Evolutionary conservation across 2,113 vertebrate genomes (phyloP), one percentile per base, ranked within the genome.

Genomic region (Nanorana parkeri): DNA sequence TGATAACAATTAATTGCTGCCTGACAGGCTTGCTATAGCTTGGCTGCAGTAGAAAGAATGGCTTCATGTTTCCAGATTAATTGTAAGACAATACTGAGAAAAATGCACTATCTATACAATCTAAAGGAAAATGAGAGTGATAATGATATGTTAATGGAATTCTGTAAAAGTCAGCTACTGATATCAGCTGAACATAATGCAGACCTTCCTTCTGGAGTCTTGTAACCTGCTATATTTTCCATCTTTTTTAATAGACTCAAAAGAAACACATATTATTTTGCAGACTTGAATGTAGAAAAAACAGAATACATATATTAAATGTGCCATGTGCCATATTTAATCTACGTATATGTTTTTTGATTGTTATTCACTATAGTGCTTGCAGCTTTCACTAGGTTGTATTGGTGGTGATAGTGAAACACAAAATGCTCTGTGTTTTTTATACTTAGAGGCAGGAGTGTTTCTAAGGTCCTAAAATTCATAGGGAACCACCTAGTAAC

Each of bases 1-100:
- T 90, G 91, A 91, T 90, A 92, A 89, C 80, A 89, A 88, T 88
- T 88, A 90, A 90, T 91, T 88, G 86, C 86, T 85, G 86, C 85
- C 79, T 86, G 82, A 75, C 80, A 77, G 84, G 88, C 36, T 54
- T 71, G 63, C 56, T 47, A 26, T 71, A 64, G 28, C 63, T 78
- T 52, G 67, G 36, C 54, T 63, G 82, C 17, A 64, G 68, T 56
- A 52, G 36, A 71, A 84, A 75, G 51, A 82, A 58, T 58, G 64
- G 47, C 32, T 47, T 68, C 24, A 19, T 29, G 65, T 67, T 83
- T 83, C 80, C 52, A 83, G 80, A 74, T 83, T 75, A 83, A 67
- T 47, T 75, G 80, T 76, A 83, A 83, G 36, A 60, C 63, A 76
- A 83, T 83, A 58, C 71, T 83, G 72, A 83, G 63, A 83, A 83